Percentiles rank a stretch among this genome's conserved stretches.
These are phyloP conservation scores for Drosophila arawakana DNA, from an alignment of 1,140 invertebrate genomes.

Conservation along the genomic window DNA sequence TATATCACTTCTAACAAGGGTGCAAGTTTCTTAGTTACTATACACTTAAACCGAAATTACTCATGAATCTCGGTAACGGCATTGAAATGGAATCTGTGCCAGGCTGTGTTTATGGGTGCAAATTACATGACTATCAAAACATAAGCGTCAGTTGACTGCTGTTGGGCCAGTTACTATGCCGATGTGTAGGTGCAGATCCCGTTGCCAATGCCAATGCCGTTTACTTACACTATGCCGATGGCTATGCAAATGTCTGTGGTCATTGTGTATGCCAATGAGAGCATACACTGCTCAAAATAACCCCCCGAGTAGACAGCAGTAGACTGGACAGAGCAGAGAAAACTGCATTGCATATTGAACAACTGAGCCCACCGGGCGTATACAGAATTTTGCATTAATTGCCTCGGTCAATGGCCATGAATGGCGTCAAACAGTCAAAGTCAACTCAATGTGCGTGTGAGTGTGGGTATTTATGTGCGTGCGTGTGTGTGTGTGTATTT, in stretches of 20 bases:
- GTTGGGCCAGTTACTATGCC: constrained; percentile 32
- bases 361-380: constrained; percentile 9
- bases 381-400: constrained; percentile 65
- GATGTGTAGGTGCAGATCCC: background rate
- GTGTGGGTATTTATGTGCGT: constrained; percentile 19
- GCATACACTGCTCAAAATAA: background rate
- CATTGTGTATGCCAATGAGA: constrained; percentile 47
- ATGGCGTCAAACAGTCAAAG: background rate
- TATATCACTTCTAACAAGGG: constrained; percentile 16
- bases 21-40: constrained; percentile 8
- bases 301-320: background rate
- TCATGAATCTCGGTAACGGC: constrained; percentile 6
- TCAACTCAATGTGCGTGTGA: constrained; percentile 14
- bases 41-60: constrained; percentile 26
- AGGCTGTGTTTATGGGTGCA: constrained; percentile 71
- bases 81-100: constrained; percentile 12
- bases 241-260: constrained; percentile 71
- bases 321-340: background rate
- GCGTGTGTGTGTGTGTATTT: constrained; percentile 27
- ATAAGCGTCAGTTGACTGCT: constrained; percentile 75
- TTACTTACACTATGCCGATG: constrained; percentile 12
- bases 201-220: background rate
- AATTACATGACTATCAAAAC: constrained; percentile 81
- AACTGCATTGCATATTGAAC: constrained; percentile 8
- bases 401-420: constrained; percentile 29